Conservation (phyloP, 1,140 invertebrate species). For the Pachypeltis micranthus region DNA sequence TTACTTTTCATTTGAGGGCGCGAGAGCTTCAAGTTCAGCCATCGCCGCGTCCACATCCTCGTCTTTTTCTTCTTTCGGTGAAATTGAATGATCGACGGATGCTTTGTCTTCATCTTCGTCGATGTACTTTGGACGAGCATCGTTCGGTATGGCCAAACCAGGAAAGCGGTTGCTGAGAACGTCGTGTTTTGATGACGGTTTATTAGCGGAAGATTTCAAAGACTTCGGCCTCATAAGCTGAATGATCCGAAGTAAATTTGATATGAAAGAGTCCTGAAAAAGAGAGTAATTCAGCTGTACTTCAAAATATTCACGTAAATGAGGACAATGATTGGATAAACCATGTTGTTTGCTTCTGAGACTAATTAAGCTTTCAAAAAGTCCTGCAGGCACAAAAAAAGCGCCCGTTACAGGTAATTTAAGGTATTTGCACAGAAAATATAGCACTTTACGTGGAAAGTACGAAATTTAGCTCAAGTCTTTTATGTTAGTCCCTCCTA, state of each 20-base stretch:
- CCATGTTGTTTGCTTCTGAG: too few species aligned
- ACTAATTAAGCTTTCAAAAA: too few species aligned
- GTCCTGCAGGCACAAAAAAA: not conserved
- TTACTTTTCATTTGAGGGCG: constrained; percentile 41
- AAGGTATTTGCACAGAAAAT: too few species aligned
- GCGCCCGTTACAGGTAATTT: too few species aligned
- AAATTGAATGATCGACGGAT: too few species aligned
- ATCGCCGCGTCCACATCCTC: constrained; percentile 67
- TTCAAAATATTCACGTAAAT: not conserved
- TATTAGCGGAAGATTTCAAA: constrained; percentile 28
- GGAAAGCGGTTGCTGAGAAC: constrained; percentile 69
- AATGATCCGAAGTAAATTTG: constrained; percentile 84
- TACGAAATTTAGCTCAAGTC: too few species aligned
- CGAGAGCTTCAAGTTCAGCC: constrained; percentile 77
- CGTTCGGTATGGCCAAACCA: constrained; percentile 80
- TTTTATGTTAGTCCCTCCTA: too few species aligned
- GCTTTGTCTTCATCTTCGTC: constrained; percentile 26
- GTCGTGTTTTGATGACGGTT: constrained; percentile 38
- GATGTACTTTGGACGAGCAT: constrained; percentile 24
- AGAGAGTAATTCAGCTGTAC: constrained; percentile 20
- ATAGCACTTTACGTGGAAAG: too few species aligned
- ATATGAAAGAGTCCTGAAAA: constrained; percentile 73
- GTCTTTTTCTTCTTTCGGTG: constrained; percentile 38
- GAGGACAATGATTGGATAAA: not conserved
- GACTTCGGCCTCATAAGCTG: constrained; percentile 77